Evolutionary conservation across 2,888 invertebrate species (phyloP).

Genomic region (Troides aeacus): DNA sequence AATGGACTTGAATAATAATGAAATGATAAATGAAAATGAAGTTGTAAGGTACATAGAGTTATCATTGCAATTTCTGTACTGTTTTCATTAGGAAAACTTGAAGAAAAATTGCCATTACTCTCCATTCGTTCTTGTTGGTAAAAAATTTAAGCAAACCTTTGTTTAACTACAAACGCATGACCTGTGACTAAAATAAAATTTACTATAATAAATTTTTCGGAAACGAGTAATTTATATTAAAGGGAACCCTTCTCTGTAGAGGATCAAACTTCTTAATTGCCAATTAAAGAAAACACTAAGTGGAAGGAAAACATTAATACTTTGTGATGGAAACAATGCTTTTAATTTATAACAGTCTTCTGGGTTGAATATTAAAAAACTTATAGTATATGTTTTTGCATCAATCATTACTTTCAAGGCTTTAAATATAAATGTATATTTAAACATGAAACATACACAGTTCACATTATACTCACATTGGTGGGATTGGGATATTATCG

Average conservation of each 20-base stretch:
- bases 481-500: too few species aligned
- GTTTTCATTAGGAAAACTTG: too few species aligned
- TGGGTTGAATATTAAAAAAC: not conserved
- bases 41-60: too few species aligned
- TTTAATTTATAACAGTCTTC: constrained; percentile 8
- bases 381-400: not conserved
- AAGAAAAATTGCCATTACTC: too few species aligned
- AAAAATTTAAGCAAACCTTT: not conserved
- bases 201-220: not conserved
- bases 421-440: not conserved
- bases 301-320: constrained; percentile 1
- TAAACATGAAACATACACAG: too few species aligned
- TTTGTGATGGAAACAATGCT: constrained; percentile 4
- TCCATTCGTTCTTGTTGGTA: not conserved
- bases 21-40: too few species aligned
- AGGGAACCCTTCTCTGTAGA: not conserved
- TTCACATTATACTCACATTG: too few species aligned
- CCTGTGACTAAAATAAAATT: not conserved
- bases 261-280: constrained; percentile 13
- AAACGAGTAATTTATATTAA: constrained; percentile 2
- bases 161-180: too few species aligned
- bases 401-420: not conserved
- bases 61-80: too few species aligned
- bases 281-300: constrained; percentile 16
- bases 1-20: too few species aligned